Evolutionary conservation across 2,888 invertebrate species (phyloP).

Genomic region (Eudemis profundana): DNA sequence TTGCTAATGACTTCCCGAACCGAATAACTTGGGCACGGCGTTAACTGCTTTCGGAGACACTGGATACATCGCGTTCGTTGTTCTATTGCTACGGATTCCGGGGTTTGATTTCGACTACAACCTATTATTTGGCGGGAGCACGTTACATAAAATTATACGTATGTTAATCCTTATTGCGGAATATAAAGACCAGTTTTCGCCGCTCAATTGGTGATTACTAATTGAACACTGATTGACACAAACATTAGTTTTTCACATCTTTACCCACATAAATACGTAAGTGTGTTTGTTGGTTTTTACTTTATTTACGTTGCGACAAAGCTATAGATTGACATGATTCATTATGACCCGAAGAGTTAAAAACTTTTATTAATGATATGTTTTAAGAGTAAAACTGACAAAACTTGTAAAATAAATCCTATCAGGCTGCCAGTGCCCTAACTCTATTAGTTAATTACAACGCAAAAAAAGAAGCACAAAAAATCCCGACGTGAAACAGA

Average conservation of each 20-base stretch:
- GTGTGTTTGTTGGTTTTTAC: no score
- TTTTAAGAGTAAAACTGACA: neutral
- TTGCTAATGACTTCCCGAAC: slow-evolving; percentile 77
- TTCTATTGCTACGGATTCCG: slow-evolving; percentile 49
- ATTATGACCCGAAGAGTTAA: no score
- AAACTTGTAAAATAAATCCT: neutral
- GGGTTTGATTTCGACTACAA: neutral
- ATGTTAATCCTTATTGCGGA: neutral
- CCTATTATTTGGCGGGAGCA: neutral
- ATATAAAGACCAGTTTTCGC: neutral
- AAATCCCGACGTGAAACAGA: slow-evolving; percentile 36
- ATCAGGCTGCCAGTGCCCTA: slow-evolving; percentile 3
- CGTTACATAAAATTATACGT: neutral
- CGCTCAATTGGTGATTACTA: no score
- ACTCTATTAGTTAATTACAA: slow-evolving; percentile 43
- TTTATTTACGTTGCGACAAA: no score
- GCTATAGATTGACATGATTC: neutral
- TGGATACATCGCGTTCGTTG: slow-evolving; percentile 60
- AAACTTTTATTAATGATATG: no score
- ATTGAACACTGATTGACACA: no score
- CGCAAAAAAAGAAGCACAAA: slow-evolving; percentile 33
- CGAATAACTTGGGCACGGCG: slow-evolving; percentile 70
- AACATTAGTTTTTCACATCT: no score
- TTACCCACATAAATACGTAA: no score
- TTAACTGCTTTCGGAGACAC: slow-evolving; percentile 68